A percentile compares a stretch with the other conserved stretches of the same genome.
These are phyloP conservation scores for Tetragonula carbonaria DNA, from an alignment of 2,888 invertebrate genomes.

Conservation along the genomic window DNA sequence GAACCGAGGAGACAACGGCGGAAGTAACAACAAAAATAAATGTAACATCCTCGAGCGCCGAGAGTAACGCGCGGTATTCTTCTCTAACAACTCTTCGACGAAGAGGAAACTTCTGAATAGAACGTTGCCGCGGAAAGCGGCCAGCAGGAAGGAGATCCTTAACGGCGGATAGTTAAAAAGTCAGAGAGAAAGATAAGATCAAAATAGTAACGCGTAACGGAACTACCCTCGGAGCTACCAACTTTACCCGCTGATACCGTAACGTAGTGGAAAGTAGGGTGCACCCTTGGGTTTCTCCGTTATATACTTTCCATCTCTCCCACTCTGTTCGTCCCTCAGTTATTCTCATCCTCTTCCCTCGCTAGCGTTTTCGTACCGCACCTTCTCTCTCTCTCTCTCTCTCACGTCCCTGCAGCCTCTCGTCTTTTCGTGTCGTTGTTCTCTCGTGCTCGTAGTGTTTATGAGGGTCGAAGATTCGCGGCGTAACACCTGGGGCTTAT, in stretches of 20 bases:
- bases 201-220: constrained; percentile 46
- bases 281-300: constrained; percentile 53
- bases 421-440: constrained; percentile 27
- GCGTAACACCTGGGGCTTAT: constrained; percentile 79
- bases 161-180: constrained; percentile 41
- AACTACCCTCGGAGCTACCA: constrained; percentile 52
- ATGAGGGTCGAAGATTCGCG: constrained; percentile 79
- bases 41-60: neutral
- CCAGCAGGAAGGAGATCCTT: constrained; percentile 2
- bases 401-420: neutral
- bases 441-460: constrained; percentile 70
- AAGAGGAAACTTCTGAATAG: constrained; percentile 3
- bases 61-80: constrained; percentile 10
- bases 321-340: neutral
- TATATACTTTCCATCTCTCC: constrained; percentile 24
- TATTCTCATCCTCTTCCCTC: neutral
- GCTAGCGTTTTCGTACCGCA: neutral
- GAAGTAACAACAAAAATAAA: neutral
- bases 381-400: neutral
- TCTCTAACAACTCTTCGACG: neutral
- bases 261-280: constrained; percentile 62
- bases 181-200: constrained; percentile 35
- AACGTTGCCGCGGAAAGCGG: constrained; percentile 10
- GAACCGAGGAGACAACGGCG: neutral
- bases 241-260: constrained; percentile 66